phyloP scores from a whole-genome alignment of 2,888 invertebrate genomes.

The Platycheirus albimanus region DNA sequence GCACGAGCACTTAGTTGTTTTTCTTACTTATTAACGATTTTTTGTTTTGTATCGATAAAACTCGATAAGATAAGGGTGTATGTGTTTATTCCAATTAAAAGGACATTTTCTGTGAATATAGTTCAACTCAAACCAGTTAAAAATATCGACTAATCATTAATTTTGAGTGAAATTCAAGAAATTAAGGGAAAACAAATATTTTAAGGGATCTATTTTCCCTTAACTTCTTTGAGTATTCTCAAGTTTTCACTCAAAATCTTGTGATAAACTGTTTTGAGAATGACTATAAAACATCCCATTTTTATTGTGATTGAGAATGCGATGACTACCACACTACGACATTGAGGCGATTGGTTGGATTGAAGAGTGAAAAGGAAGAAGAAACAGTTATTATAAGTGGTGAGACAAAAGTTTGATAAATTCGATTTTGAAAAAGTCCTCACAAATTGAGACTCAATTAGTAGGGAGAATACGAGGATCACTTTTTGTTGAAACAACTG shows the following conservation, averaged over 20 bases:
- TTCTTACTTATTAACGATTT: conserved; percentile 52
- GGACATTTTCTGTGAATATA: conserved; percentile 17
- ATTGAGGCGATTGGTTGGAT: conserved; percentile 26
- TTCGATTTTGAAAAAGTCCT: conserved; percentile 60
- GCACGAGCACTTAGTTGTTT: conserved; percentile 64
- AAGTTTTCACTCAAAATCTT: conserved; percentile 1
- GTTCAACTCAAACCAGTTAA: too few relatives aligned
- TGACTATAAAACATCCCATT: too few relatives aligned
- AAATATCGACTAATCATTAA: too few relatives aligned
- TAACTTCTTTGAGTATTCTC: neutral
- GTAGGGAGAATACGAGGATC: conserved; percentile 67
- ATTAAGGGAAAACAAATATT: too few relatives aligned
- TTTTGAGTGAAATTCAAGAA: neutral
- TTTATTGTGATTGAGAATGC: conserved; percentile 15
- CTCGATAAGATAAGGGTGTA: conserved; percentile 63
- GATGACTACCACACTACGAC: conserved; percentile 31
- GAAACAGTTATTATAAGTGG: conserved; percentile 29
- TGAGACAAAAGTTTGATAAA: conserved; percentile 56
- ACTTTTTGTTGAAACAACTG: conserved; percentile 60
- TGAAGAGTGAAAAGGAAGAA: conserved; percentile 22
- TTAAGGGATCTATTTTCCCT: neutral
- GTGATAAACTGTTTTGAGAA: too few relatives aligned
- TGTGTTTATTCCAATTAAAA: conserved; percentile 51
- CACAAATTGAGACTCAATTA: conserved; percentile 61
- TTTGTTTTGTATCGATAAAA: conserved; percentile 68